phyloP scores from a whole-genome alignment of 2,888 invertebrate species.

The Xanthia togata region DNA sequence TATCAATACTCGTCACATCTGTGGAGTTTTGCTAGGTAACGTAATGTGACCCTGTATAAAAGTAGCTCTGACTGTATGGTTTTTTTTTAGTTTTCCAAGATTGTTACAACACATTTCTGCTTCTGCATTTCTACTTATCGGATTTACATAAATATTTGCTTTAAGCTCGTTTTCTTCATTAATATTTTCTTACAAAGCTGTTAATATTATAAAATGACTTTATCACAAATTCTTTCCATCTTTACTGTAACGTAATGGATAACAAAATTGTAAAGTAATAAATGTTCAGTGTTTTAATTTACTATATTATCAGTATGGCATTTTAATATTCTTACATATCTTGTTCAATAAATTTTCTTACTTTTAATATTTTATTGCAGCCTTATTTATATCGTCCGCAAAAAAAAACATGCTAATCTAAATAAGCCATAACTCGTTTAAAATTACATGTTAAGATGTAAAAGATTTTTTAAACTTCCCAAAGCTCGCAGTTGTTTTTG shows the following conservation, averaged over 20 bases:
- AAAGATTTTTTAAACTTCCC: neutral
- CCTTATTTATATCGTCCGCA: constrained; percentile 1
- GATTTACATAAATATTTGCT: neutral
- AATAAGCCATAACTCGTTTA: neutral
- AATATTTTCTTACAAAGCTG: neutral
- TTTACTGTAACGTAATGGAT: neutral
- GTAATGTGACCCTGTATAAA: neutral
- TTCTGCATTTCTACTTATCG: neutral
- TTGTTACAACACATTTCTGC: neutral
- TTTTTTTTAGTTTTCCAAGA: neutral
- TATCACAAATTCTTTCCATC: neutral
- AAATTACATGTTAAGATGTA: neutral
- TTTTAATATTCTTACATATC: constrained; percentile 18
- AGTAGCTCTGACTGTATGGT: neutral
- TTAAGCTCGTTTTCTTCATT: neutral
- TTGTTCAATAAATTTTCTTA: constrained; percentile 1
- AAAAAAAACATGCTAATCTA: neutral
- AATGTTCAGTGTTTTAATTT: constrained; percentile 5
- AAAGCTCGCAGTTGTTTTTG: neutral
- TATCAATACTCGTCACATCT: no score
- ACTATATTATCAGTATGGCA: constrained; percentile 1
- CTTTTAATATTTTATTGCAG: constrained; percentile 2
- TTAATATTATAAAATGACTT: neutral
- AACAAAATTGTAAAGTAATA: neutral
- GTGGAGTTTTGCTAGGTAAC: no score